Base-by-base conservation (phyloP, 2,113 vertebrate species). In the Gopherus evgoodei region DNA sequence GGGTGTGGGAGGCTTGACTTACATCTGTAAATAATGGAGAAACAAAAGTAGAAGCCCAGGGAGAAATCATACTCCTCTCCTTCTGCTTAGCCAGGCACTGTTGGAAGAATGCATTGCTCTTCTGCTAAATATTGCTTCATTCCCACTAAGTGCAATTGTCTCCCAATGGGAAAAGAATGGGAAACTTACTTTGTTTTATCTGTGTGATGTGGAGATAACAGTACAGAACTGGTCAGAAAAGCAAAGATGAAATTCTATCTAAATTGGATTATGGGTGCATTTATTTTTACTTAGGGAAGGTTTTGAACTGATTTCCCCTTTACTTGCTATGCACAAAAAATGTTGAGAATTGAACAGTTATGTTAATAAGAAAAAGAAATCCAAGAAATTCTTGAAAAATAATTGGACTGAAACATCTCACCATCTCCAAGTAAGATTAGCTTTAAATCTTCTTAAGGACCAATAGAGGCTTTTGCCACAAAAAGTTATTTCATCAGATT, bases 201-300 rank as follows among this genome's bases (percentile, higher is more conserved):
- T 86, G 90, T 97, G 93, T 95, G 96, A 80, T 54, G 54, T 24
- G 4, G 90, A 94, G 92, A 94, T 93, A 93, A 96, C 72, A 89
- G 87, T 83, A 54, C 25, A 95, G 88, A 95, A 76, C 83, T 49
- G 87, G 56, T 47, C 65, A 19, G 54, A 83, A 95, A 97, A 97
- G 86, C 93, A 31, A 97, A 97, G 96, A 91, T 14, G 52, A 95
- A 96, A 97, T 96, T 96, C 93, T 94, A 94, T 97, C 92, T 95
- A 97, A 97, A 97, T 96, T 95, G 95, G 94, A 97, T 98, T 96
- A 97, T 16, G 8, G 84, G 69, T 93, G 87, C 91, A 94, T 85
- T 97, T 93, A 93, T 96, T 97, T 95, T 94, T 95, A 94, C 95
- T 97, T 95, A 97, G 95, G 87, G 97, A 97, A 84, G 88, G 91